Evolutionary conservation across 2,113 vertebrate species (phyloP), one percentile per base, ranked within the genome.

Genomic region (Hippocampus barbouri): DNA sequence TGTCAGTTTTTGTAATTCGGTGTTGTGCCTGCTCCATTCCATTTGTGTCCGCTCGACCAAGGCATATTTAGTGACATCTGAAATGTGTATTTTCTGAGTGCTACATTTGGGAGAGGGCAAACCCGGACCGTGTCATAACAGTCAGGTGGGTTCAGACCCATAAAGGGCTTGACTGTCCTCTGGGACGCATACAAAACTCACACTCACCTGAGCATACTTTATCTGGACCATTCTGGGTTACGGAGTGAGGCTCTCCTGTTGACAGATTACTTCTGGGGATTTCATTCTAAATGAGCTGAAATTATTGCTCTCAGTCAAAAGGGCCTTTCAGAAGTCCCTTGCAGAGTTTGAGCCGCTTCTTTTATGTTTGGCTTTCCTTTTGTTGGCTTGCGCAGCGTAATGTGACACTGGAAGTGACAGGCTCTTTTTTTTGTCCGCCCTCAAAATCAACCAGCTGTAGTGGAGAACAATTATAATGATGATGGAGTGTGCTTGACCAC

Each of bases 231-330:
- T 60, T 71, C 66, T 2, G 62, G 54, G 68, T 76, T 45, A 73
- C 67, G n/a, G 53, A 57, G 38, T 70, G 71, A 59, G 73, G 61
- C 74, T 85, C 81, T 80, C 72, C 74, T 84, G 71, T 84, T 74
- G 68, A 57, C 74, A 86, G 83, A 87, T 89, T 89, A 85, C 84
- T 86, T 88, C 86, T 66, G 64, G 81, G 77, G 84, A 87, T 91
- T 85, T 90, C 43, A 14, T 78, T 70, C 78, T 86, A 79, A 86
- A 83, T 82, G 71, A 77, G 77, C 68, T 82, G 73, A 83, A 76
- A 77, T 80, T 72, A 86, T 85, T 88, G 72, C 71, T 72, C 45
- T 85, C 72, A 75, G 75, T 68, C 79, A 83, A 79, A 54, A 45
- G 41, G 51, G 49, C 67, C 68, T 73, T 84, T 83, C 74, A 83